These are phyloP conservation scores for Nannobrachium achirus DNA, from an alignment of 2,113 vertebrate genomes.

Conservation along the genomic window DNA sequence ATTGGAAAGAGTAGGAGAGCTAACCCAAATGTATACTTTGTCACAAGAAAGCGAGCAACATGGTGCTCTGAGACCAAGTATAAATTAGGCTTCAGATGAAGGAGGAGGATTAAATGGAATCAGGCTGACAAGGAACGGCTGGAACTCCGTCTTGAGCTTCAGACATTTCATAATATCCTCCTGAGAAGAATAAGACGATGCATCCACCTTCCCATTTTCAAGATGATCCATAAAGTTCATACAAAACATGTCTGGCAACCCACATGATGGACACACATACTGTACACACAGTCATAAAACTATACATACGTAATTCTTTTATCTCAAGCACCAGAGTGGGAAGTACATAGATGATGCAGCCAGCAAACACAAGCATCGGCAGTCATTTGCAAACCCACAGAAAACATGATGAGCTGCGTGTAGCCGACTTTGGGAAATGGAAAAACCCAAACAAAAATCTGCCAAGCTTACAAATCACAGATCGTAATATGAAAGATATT, in stretches of 20 bases:
- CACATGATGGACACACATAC: conserved; percentile 7
- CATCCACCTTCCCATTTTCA: neutral
- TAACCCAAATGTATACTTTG: neutral
- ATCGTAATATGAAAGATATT: neutral
- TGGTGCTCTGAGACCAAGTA: too few relatives aligned
- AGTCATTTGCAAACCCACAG: neutral
- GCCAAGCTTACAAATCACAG: neutral
- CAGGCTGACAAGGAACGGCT: too few relatives aligned
- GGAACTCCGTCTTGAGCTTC: neutral
- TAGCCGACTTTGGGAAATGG: neutral
- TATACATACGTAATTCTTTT: neutral
- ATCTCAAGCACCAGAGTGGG: neutral
- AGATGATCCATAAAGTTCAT: neutral
- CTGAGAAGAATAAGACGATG: conserved; percentile 2
- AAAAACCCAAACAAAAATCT: neutral
- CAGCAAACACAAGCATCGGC: neutral
- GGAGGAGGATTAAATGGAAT: too few relatives aligned
- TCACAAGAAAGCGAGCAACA: too few relatives aligned
- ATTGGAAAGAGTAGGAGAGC: neutral
- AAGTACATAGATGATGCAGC: neutral
- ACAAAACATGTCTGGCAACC: neutral
- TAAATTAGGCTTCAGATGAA: too few relatives aligned
- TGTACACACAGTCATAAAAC: neutral
- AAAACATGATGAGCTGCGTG: neutral
- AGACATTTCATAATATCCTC: neutral